A percentile compares a stretch with the other conserved stretches of the same genome.
Conservation (phyloP, 2,113 vertebrate species). For the Python bivittatus region DNA sequence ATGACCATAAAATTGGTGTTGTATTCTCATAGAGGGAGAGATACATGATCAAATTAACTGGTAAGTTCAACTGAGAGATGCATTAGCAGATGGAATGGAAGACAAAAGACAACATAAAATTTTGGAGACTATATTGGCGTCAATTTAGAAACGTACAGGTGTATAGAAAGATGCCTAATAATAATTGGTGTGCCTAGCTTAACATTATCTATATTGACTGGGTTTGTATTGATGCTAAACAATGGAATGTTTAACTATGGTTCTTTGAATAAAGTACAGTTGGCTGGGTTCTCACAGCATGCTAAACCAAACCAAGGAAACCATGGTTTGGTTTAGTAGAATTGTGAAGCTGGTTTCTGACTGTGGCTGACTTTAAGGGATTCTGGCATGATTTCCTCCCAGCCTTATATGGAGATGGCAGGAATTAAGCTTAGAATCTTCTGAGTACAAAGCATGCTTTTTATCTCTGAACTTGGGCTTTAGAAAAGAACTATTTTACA, state of each 20-base stretch:
- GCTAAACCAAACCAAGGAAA: background rate
- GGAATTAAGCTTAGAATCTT: background rate
- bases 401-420: background rate
- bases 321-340: background rate
- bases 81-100: background rate
- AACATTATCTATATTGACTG: background rate
- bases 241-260: background rate
- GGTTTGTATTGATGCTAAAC: background rate
- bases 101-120: background rate
- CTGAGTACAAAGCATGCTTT: background rate
- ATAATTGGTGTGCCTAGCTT: background rate
- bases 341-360: background rate
- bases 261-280: background rate
- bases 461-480: background rate
- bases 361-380: background rate
- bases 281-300: background rate
- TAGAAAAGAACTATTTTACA: background rate
- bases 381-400: background rate
- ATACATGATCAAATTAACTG: background rate
- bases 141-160: background rate
- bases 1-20: background rate
- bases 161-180: background rate
- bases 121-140: background rate
- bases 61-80: background rate
- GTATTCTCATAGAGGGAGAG: conserved; percentile 15